Evolutionary conservation across 2,888 invertebrate species (phyloP).

Genomic region (Lasioglossum figueresi): DNA sequence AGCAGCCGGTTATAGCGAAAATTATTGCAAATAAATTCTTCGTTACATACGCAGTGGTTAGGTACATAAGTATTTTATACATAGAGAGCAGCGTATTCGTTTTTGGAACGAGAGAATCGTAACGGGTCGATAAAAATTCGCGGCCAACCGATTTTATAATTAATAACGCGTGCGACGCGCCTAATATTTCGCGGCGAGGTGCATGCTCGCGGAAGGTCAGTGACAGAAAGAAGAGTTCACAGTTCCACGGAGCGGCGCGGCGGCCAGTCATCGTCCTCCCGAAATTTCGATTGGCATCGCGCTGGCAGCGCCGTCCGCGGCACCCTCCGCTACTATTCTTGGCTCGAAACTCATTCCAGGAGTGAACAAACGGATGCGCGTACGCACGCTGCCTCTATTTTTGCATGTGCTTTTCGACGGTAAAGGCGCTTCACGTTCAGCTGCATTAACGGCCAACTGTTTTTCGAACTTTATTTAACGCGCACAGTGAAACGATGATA

Average conservation of each 20-base stretch:
- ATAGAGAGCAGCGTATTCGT: background rate
- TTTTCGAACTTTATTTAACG: background rate
- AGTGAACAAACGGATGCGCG: conserved; percentile 56
- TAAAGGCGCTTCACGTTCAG: conserved; percentile 32
- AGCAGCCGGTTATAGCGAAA: background rate
- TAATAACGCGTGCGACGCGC: background rate
- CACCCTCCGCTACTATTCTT: conserved; percentile 6
- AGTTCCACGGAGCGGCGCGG: conserved; percentile 43
- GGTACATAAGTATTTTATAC: too few relatives aligned
- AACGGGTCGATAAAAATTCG: background rate
- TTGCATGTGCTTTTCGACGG: conserved; percentile 15
- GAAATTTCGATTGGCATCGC: conserved; percentile 50
- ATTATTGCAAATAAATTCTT: background rate
- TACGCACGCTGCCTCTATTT: conserved; percentile 45
- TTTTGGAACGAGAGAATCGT: background rate
- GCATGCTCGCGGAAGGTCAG: conserved; percentile 65
- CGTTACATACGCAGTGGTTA: too few relatives aligned
- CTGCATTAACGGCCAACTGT: conserved; percentile 2
- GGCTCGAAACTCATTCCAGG: conserved; percentile 53
- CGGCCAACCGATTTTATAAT: background rate
- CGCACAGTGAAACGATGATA: background rate
- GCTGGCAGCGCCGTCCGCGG: conserved; percentile 26
- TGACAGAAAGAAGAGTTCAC: conserved; percentile 61
- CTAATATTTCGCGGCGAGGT: conserved; percentile 41
- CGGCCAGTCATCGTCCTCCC: conserved; percentile 54